Conservation (phyloP, 2,113 vertebrate genomes). For the Myxocyprinus asiaticus region DNA sequence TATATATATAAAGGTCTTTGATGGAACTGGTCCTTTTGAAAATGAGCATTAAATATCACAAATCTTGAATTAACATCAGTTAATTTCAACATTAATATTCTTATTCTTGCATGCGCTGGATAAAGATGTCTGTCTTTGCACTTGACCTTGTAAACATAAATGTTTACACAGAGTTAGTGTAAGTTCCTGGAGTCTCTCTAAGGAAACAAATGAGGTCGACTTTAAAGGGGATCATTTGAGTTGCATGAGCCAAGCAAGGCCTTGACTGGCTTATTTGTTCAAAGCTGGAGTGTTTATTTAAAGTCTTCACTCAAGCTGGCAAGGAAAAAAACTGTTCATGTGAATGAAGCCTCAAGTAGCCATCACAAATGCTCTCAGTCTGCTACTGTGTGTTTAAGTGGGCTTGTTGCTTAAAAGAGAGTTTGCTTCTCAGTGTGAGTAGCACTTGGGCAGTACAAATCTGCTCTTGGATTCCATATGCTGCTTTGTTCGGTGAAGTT, state of each 20-base stretch:
- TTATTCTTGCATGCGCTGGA: too few relatives aligned
- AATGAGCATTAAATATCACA: background rate
- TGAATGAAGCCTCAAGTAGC: conserved; percentile 55
- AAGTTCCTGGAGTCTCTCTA: conserved; percentile 82
- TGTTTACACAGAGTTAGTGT: conserved; percentile 88
- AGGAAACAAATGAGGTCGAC: conserved; percentile 79
- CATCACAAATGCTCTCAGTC: conserved; percentile 44
- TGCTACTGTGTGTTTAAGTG: conserved; percentile 30
- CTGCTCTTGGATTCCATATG: conserved; percentile 3
- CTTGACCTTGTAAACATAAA: conserved; percentile 90
- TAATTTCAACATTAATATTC: too few relatives aligned
- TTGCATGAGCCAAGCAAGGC: conserved; percentile 75
- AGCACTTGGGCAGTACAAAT: conserved; percentile 13
- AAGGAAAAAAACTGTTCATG: conserved; percentile 25
- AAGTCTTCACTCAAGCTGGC: conserved; percentile 50
- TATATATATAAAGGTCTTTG: background rate
- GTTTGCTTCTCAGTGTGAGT: conserved; percentile 18
- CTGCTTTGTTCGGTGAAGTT: conserved; percentile 14
- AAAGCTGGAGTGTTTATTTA: conserved; percentile 60
- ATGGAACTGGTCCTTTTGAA: background rate
- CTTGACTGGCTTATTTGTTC: conserved; percentile 58
- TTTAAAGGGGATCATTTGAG: conserved; percentile 75
- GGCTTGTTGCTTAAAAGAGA: conserved; percentile 16
- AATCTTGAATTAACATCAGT: background rate
- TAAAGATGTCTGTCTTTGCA: conserved; percentile 69